Base-by-base conservation (phyloP, 37 sponge, comb jelly and placozoan species). In the Petrosia ficiformis region DNA sequence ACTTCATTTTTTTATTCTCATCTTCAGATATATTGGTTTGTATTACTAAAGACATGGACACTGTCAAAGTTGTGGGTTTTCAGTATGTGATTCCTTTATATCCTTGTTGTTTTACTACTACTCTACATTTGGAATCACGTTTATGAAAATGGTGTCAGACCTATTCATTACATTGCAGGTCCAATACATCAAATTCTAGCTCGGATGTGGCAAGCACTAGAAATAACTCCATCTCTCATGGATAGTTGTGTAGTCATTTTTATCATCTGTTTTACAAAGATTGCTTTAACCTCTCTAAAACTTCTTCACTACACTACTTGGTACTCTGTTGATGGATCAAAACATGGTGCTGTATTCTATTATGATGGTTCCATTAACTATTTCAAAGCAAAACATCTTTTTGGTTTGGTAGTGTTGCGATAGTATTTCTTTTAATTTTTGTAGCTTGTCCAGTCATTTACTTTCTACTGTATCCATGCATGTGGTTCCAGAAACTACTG, bases 161-260 rank as follows among this genome's bases (percentile, higher is more conserved):
- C n/a, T n/a, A n/a, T n/a, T n/a, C n/a, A n/a, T n/a, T n/a, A n/a
- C n/a, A n/a, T n/a, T n/a, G n/a, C n/a, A n/a, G n/a, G n/a, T n/a
- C n/a, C n/a, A n/a, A n/a, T n/a, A n/a, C n/a, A n/a, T n/a, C n/a
- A n/a, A n/a, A n/a, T n/a, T n/a, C n/a, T n/a, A n/a, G n/a, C n/a
- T n/a, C n/a, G n/a, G n/a, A n/a, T n/a, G n/a, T n/a, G n/a, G n/a
- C n/a, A n/a, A n/a, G n/a, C n/a, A n/a, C n/a, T n/a, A n/a, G n/a
- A n/a, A n/a, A n/a, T n/a, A n/a, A n/a, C n/a, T n/a, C 48, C 66
- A 21, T 76, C 82, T 21, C 38, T 78, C 14, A 25, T 90, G 3
- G 71, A 81, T 67, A 82, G 82, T 8, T 37, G 84, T 57, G 90
- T 82, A 6, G 65, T 86, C 24, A 77, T 90, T 39, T 38, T 84